A percentile compares a stretch with the other conserved stretches of the same genome.
Conservation (phyloP, 2,113 vertebrate genomes). For the Rhabdomys dilectus region DNA sequence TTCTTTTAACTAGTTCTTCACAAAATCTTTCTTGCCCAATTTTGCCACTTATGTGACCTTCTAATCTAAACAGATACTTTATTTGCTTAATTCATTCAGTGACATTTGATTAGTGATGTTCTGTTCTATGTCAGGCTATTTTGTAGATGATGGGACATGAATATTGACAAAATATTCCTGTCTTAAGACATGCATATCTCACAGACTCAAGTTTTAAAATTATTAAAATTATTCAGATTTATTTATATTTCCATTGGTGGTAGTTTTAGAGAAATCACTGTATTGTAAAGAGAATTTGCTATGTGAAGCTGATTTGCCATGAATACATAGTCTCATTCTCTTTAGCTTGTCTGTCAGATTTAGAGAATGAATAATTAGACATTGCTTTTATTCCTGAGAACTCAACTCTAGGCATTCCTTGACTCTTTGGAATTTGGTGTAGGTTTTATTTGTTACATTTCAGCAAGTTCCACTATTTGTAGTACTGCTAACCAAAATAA, state of each 20-base stretch:
- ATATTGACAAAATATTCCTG: neutral
- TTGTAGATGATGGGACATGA: neutral
- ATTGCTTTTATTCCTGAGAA: neutral
- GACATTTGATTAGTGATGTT: neutral
- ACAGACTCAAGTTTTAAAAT: neutral
- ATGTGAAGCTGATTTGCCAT: neutral
- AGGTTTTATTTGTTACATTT: conserved; percentile 42
- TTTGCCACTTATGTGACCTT: conserved; percentile 24
- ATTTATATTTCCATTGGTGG: neutral
- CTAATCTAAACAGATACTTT: neutral
- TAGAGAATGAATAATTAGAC: neutral
- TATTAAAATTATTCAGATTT: conserved; percentile 33
- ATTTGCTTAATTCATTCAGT: conserved; percentile 22
- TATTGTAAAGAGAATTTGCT: neutral
- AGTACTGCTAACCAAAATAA: conserved; percentile 22
- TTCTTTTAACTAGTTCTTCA: conserved; percentile 26
- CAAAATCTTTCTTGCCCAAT: neutral
- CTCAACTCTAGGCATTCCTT: neutral
- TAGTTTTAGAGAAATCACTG: neutral
- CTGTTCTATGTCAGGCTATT: neutral
- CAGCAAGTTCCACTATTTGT: conserved; percentile 1
- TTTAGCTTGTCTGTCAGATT: neutral
- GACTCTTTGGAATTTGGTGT: neutral
- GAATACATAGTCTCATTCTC: neutral
- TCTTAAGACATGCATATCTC: neutral